A percentile compares a stretch with the other conserved stretches of the same genome.
phyloP scores from a whole-genome alignment of 2,888 invertebrate genomes.

The Hypomecis punctinalis region DNA sequence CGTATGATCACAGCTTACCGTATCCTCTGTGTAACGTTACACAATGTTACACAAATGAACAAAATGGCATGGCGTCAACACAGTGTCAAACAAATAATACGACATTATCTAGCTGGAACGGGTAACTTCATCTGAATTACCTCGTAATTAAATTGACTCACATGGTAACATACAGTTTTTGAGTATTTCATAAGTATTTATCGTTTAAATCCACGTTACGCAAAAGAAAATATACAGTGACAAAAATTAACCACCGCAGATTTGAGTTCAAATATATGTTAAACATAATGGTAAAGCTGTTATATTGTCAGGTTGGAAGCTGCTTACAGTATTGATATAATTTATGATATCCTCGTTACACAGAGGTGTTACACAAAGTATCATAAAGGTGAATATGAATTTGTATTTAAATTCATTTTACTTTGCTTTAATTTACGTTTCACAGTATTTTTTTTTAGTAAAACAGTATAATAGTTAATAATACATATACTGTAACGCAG shows the following conservation, averaged over 20 bases:
- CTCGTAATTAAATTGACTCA: neutral
- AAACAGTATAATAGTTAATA: conserved; percentile 5
- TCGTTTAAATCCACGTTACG: neutral
- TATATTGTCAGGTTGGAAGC: conserved; percentile 13
- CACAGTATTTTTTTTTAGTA: conserved; percentile 4
- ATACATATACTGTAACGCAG: neutral
- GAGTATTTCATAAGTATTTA: neutral
- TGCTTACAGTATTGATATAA: conserved; percentile 12
- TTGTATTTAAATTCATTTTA: conserved; percentile 4
- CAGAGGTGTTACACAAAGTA: conserved; percentile 5
- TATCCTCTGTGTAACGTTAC: conserved; percentile 12
- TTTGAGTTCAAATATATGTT: conserved; percentile 7
- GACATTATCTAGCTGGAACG: conserved; percentile 5
- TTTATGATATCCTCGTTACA: conserved; percentile 6
- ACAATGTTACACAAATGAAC: conserved; percentile 10
- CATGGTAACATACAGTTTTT: conserved; percentile 2
- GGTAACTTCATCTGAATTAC: neutral
- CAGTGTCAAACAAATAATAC: conserved; percentile 11
- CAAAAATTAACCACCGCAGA: conserved; percentile 9
- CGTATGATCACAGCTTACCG: conserved; percentile 3
- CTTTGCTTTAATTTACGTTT: conserved; percentile 5
- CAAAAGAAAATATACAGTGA: conserved; percentile 9
- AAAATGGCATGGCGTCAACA: conserved; percentile 13
- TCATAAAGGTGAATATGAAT: conserved; percentile 2
- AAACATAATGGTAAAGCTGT: conserved; percentile 11